Evolutionary conservation across 2,888 invertebrate genomes (phyloP).

Genomic region (Hanleya hanleyi): DNA sequence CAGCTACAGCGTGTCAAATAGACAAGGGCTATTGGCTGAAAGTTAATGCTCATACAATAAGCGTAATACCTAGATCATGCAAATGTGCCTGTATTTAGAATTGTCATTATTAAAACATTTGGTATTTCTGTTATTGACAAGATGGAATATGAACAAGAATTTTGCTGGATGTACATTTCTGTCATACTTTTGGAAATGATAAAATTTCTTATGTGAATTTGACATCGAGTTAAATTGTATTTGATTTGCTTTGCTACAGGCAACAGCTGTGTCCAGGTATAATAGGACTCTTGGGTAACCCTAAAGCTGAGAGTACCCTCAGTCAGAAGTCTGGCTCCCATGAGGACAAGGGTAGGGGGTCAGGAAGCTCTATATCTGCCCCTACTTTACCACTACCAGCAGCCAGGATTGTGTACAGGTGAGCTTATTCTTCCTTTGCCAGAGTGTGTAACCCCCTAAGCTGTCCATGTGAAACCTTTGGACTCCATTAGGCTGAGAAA

Average conservation of each 20-base stretch:
- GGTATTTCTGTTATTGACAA: no score
- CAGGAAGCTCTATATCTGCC: slow-evolving; percentile 82
- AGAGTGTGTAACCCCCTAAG: not conserved
- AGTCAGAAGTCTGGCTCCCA: slow-evolving; percentile 72
- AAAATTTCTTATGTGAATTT: no score
- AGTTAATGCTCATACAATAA: no score
- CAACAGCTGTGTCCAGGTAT: slow-evolving; percentile 93
- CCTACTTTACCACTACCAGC: slow-evolving; percentile 87
- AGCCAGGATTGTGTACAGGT: slow-evolving; percentile 92
- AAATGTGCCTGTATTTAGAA: no score
- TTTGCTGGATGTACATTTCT: no score
- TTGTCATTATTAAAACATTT: no score
- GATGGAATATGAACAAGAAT: no score
- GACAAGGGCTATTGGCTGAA: no score
- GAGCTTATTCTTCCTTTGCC: not conserved
- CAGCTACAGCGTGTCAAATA: no score
- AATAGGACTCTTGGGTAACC: slow-evolving; percentile 90
- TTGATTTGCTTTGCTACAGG: slow-evolving; percentile 75
- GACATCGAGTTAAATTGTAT: no score
- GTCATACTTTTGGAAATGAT: no score
- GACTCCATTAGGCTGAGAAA: not conserved
- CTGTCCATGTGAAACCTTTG: not conserved
- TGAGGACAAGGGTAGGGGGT: slow-evolving; percentile 78
- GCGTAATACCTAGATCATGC: no score
- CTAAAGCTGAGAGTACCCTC: slow-evolving; percentile 86